A percentile compares a stretch with the other conserved stretches of the same genome.
phyloP scores from a whole-genome alignment of 1,140 invertebrate genomes.

The Sycophila sp. region DNA sequence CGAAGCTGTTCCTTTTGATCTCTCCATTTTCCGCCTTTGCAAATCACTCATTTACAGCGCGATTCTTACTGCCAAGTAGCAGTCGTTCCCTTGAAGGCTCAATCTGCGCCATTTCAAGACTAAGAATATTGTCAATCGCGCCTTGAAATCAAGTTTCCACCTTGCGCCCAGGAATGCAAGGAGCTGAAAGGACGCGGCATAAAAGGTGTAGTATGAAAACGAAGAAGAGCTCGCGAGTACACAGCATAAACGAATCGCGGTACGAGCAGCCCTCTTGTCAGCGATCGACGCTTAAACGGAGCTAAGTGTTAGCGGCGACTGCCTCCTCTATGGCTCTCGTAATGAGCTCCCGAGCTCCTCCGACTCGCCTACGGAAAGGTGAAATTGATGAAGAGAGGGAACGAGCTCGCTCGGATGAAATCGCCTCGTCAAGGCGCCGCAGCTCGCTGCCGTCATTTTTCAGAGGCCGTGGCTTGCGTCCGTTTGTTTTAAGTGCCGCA shows the following conservation, averaged over 20 bases:
- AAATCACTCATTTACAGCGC: too few relatives aligned
- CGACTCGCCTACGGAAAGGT: too few relatives aligned
- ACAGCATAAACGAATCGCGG: slow-evolving; percentile 24
- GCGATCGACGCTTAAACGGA: slow-evolving; percentile 51
- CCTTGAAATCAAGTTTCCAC: too few relatives aligned
- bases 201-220: too few relatives aligned
- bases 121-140: too few relatives aligned
- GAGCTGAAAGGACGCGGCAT: too few relatives aligned
- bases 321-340: slow-evolving; percentile 42
- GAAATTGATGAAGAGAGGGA: not conserved
- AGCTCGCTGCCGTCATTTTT: not conserved
- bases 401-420: not conserved
- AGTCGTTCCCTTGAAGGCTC: too few relatives aligned
- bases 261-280: slow-evolving; percentile 39
- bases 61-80: too few relatives aligned
- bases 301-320: slow-evolving; percentile 50
- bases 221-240: not conserved
- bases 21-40: too few relatives aligned
- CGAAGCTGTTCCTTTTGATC: too few relatives aligned
- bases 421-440: not conserved
- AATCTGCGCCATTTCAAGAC: too few relatives aligned
- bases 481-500: not conserved
- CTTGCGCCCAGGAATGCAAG: too few relatives aligned
- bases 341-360: slow-evolving; percentile 33
- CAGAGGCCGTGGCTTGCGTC: not conserved